Evolutionary conservation across 2,888 invertebrate genomes (phyloP), one percentile per base, ranked within the genome.

Genomic region (Melieria omissa): DNA sequence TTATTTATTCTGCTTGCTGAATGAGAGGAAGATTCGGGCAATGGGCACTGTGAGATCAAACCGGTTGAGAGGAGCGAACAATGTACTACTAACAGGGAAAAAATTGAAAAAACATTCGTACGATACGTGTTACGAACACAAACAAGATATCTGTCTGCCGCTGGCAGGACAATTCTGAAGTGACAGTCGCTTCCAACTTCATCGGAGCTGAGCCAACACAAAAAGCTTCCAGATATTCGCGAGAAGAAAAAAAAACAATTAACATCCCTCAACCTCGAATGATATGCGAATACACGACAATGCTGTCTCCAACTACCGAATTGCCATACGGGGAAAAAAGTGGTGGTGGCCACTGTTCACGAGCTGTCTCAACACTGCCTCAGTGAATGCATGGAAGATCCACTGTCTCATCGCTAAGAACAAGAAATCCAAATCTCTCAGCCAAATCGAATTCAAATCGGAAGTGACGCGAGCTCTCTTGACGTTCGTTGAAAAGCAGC

Each of bases 111-210:
- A 65, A 12, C 14, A 58, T 47, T 49, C 62, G 10, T 58, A 58
- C 5, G 70, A 70, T 9, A 16, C 16, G 16, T 16, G 16, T 16
- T 16, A 1, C 16, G 16, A 16, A 16, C 16, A 16, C 16, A 1
- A 16, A 16, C 16, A 16, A 16, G 16, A 16, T 16, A 16, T 16
- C 16, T 16, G 16, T 16, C 16, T 16, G 16, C 16, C 16, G 16
- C 16, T 16, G 16, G 16, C 16, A 16, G 16, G 16, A 70, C 29
- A 70, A 70, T 14, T 64, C 70, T 8, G 41, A 58, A 49, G 58
- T 70, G 4, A 66, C 62, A 12, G 62, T 66, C 3, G 44, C 66
- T 5, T 62, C 54, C 46, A 70, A 70, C 52, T 63, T 70, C 58
- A 49, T 65, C 61, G 55, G 60, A 69, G n/a, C n/a, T n/a, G n/a